phyloP scores from a whole-genome alignment of 2,888 invertebrate species.

The Calameuta pallipes region DNA sequence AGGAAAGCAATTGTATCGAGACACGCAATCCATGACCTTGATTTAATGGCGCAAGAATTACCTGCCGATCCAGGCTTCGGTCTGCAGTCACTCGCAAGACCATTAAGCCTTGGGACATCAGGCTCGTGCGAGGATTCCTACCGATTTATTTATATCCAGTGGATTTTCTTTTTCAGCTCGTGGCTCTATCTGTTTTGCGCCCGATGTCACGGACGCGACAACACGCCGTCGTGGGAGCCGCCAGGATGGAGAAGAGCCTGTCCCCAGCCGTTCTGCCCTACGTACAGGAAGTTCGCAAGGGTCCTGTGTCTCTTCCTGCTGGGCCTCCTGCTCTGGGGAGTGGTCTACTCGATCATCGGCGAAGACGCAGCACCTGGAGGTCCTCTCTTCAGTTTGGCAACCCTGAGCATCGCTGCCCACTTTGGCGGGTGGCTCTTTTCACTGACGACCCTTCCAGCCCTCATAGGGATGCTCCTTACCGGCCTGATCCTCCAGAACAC shows the following conservation, averaged over 20 bases:
- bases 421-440: conserved; percentile 86
- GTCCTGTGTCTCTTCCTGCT: conserved; percentile 79
- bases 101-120: background rate
- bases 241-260: conserved; percentile 83
- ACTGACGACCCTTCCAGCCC: conserved; percentile 82
- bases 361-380: conserved; percentile 86
- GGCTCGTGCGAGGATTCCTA: background rate
- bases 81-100: background rate
- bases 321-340: conserved; percentile 81
- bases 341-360: conserved; percentile 81
- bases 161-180: conserved; percentile 70
- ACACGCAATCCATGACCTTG: background rate
- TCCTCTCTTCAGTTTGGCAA: conserved; percentile 81
- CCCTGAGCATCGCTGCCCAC: conserved; percentile 80
- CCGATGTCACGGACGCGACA: conserved; percentile 80
- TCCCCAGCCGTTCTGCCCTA: conserved; percentile 87
- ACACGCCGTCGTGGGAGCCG: conserved; percentile 84
- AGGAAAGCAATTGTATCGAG: background rate
- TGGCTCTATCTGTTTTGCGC: conserved; percentile 87
- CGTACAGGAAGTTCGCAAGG: conserved; percentile 85
- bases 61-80: background rate
- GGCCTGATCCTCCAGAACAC: conserved; percentile 82
- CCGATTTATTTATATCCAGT: background rate
- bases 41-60: background rate
- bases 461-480: conserved; percentile 88